A percentile compares a stretch with the other conserved stretches of the same genome.
These are phyloP conservation scores for Geotria australis DNA, from an alignment of 2,797 vertebrate species.

Conservation along the genomic window DNA sequence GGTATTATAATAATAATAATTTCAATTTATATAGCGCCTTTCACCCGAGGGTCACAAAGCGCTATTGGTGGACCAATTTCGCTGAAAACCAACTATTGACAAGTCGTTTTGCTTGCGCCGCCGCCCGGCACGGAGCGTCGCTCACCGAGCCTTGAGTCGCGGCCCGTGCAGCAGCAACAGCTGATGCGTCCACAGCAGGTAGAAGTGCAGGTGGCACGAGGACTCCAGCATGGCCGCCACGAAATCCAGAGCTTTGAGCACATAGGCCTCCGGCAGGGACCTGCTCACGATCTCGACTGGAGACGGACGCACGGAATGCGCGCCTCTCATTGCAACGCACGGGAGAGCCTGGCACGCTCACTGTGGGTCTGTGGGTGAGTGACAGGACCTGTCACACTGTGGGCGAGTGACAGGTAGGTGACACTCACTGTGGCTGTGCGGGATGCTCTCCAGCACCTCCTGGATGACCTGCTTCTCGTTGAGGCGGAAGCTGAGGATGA, in stretches of 20 bases:
- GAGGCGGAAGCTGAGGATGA: constrained; percentile 53
- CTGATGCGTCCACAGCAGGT: constrained; percentile 45
- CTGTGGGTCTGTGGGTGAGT: too few species aligned
- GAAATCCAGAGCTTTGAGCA: constrained; percentile 54
- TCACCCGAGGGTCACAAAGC: too few species aligned
- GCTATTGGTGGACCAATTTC: too few species aligned
- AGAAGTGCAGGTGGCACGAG: constrained; percentile 64
- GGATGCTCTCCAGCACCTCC: constrained; percentile 48
- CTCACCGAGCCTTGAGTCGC: constrained; percentile 52
- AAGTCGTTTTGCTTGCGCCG: neutral
- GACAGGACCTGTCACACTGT: too few species aligned
- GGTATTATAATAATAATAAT: too few species aligned
- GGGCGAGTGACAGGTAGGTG: too few species aligned
- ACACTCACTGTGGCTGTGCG: constrained; percentile 27
- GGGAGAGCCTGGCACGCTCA: too few species aligned
- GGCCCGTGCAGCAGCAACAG: constrained; percentile 53
- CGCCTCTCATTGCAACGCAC: too few species aligned
- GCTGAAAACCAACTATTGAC: too few species aligned
- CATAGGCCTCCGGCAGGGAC: constrained; percentile 49
- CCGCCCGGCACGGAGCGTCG: neutral
- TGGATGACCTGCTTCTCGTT: constrained; percentile 44
- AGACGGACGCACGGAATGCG: neutral
- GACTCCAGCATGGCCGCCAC: constrained; percentile 39
- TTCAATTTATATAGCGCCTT: too few species aligned
- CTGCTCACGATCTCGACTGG: constrained; percentile 42